A percentile compares a stretch with the other conserved stretches of the same genome.
phyloP scores from a whole-genome alignment of 2,113 vertebrate species.

The Corythoichthys intestinalis region DNA sequence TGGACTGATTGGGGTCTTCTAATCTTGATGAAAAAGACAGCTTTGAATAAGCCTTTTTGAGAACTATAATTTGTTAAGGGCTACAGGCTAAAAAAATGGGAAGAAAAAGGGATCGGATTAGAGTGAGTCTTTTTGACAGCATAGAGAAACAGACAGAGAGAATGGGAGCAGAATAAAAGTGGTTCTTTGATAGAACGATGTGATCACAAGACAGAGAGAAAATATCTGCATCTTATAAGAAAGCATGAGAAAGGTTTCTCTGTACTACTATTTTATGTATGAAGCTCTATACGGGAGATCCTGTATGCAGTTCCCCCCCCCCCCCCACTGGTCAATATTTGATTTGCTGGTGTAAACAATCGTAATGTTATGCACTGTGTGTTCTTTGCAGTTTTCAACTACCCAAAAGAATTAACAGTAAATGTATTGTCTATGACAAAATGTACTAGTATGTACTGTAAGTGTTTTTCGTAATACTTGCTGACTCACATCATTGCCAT shows the following conservation, averaged over 20 bases:
- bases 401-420: background rate
- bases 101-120: conserved; percentile 52
- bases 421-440: background rate
- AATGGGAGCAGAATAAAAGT: conserved; percentile 29
- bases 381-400: background rate
- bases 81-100: conserved; percentile 28
- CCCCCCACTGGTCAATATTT: background rate
- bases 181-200: conserved; percentile 38
- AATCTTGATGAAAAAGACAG: conserved; percentile 48
- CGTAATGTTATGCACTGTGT: background rate
- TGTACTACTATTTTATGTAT: conserved; percentile 34
- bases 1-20: conserved; percentile 39
- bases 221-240: conserved; percentile 20
- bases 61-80: conserved; percentile 46
- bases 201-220: conserved; percentile 31
- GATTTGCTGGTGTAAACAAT: background rate
- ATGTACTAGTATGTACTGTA: background rate
- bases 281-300: conserved; percentile 18
- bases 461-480: no score
- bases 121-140: conserved; percentile 39
- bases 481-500: no score
- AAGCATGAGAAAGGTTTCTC: conserved; percentile 28
- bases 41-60: conserved; percentile 59
- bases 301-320: background rate
- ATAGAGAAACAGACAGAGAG: conserved; percentile 23